These are phyloP conservation scores for Gnathonemus longibarbis DNA, from an alignment of 2,113 vertebrate genomes.

Conservation along the genomic window DNA sequence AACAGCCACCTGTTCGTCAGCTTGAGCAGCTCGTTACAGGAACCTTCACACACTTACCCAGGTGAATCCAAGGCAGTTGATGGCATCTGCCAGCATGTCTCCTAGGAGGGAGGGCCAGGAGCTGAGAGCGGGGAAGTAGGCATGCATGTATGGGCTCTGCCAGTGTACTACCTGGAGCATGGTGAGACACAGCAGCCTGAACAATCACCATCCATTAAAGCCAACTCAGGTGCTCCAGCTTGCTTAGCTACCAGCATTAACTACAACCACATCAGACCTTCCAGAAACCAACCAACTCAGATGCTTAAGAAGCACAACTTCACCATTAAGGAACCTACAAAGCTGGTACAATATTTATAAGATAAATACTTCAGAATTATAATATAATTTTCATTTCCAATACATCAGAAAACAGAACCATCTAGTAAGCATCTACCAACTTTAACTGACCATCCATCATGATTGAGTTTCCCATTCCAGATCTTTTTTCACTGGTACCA, in stretches of 20 bases:
- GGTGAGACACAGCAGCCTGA: constrained; percentile 11
- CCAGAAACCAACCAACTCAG: not conserved
- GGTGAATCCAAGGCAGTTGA: constrained; percentile 95
- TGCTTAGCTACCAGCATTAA: not conserved
- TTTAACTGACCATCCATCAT: not conserved
- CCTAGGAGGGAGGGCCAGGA: constrained; percentile 95
- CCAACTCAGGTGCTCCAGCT: not conserved
- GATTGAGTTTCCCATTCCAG: not conserved
- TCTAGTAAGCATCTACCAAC: not conserved
- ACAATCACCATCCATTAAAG: not conserved
- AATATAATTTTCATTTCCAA: not conserved
- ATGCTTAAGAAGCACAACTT: not conserved
- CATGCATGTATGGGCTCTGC: constrained; percentile 97
- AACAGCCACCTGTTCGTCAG: not conserved
- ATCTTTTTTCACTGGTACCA: not conserved
- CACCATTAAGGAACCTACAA: not conserved
- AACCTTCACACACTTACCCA: constrained; percentile 68
- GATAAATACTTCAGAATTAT: not conserved
- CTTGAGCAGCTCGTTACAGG: not conserved
- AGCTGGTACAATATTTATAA: not conserved
- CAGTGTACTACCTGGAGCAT: constrained; percentile 83
- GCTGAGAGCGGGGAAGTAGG: constrained; percentile 86
- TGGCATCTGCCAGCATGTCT: constrained; percentile 92
- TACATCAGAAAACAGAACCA: not conserved
- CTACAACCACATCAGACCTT: not conserved